Percentiles rank a stretch among this genome's conserved stretches.
phyloP scores from a whole-genome alignment of 2,797 vertebrate species.

The Eremophila alpestris region DNA sequence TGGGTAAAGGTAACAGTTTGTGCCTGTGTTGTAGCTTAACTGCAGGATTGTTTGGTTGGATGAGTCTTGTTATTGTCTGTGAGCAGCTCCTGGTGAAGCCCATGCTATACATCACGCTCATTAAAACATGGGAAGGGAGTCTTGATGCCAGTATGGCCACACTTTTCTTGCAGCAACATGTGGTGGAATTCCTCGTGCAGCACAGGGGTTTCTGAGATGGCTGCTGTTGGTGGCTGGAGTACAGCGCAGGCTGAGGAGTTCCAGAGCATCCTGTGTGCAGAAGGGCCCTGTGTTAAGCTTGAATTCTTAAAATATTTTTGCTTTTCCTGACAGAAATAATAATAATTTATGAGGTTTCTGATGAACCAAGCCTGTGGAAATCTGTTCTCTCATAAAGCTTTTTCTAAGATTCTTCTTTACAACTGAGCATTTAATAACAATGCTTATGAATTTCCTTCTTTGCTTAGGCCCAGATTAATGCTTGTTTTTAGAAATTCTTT shows the following conservation, averaged over 20 bases:
- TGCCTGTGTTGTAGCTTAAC: neutral
- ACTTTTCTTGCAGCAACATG: neutral
- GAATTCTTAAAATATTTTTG: conserved; percentile 21
- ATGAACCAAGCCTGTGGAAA: neutral
- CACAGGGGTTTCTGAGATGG: neutral
- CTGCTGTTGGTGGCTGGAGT: neutral
- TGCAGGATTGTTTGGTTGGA: neutral
- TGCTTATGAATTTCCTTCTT: neutral
- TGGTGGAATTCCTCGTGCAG: neutral
- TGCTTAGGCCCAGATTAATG: neutral
- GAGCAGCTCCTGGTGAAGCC: neutral
- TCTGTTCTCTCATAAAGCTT: neutral
- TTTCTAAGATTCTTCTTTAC: neutral
- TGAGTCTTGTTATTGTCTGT: neutral
- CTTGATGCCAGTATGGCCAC: neutral
- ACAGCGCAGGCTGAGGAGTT: neutral
- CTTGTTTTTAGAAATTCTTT: conserved; percentile 1
- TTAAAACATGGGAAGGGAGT: neutral
- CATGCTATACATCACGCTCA: neutral
- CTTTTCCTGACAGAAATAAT: neutral
- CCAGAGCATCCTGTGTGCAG: neutral
- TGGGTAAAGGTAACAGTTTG: neutral
- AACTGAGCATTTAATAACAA: neutral
- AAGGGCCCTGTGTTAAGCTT: neutral
- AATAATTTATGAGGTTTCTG: neutral